phyloP scores from a whole-genome alignment of 2,888 invertebrate genomes.

The Creontiades dilutus region DNA sequence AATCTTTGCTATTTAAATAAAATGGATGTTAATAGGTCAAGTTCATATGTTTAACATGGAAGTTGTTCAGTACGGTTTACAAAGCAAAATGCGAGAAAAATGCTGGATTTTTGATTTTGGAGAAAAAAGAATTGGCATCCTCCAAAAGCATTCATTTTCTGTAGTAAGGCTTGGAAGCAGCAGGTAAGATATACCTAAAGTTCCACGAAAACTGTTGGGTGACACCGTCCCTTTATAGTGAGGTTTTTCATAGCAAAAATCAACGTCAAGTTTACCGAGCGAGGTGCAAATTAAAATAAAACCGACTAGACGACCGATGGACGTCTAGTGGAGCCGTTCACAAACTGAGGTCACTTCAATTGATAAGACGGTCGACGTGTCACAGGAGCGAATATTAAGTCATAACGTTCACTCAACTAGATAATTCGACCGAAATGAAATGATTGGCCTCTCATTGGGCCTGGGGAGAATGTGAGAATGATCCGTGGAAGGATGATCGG shows the following conservation, averaged over 20 bases:
- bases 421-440: conserved; percentile 16
- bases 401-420: conserved; percentile 24
- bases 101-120: no score
- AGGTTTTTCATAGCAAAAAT: not conserved
- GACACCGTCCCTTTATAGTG: no score
- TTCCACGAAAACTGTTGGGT: no score
- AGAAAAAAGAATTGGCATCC: no score
- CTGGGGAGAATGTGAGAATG: conserved; percentile 34
- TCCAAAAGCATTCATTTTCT: no score
- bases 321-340: not conserved
- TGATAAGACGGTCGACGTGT: not conserved
- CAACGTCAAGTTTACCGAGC: not conserved
- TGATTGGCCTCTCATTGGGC: not conserved
- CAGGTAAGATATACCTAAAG: no score
- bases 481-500: conserved; percentile 37
- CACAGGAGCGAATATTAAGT: conserved; percentile 31
- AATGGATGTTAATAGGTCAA: no score
- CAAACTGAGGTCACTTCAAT: conserved; percentile 18
- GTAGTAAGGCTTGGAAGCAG: no score
- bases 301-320: not conserved
- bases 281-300: not conserved
- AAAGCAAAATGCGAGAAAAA: no score
- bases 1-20: no score
- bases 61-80: no score
- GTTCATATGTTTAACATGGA: no score